These are phyloP conservation scores for Etia nguti DNA, from an alignment of 2,113 vertebrate species.

Conservation along the genomic window DNA sequence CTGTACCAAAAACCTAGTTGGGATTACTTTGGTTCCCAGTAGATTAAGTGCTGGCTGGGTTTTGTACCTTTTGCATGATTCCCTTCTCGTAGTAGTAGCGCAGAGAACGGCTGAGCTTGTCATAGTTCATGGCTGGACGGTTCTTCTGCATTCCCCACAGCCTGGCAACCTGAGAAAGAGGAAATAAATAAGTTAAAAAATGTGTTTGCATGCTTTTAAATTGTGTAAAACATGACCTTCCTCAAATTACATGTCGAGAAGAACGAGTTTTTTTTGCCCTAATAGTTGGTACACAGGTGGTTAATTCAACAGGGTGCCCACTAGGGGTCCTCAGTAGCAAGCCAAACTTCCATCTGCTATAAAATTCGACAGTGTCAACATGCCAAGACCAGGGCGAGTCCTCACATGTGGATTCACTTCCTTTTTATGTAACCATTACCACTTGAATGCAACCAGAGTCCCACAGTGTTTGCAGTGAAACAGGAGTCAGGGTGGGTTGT, in stretches of 20 bases:
- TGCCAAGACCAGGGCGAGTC: constrained; percentile 46
- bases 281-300: background rate
- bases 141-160: constrained; percentile 99
- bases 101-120: constrained; percentile 96
- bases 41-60: accelerated
- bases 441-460: constrained; percentile 65
- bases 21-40: background rate
- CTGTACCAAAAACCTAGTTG: accelerated
- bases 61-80: constrained; percentile 96
- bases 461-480: constrained; percentile 54
- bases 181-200: background rate
- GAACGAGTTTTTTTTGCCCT: background rate
- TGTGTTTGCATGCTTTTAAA: background rate
- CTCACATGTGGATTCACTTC: constrained; percentile 63
- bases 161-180: constrained; percentile 83
- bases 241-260: background rate
- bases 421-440: constrained; percentile 69
- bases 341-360: background rate
- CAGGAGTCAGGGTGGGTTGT: constrained; percentile 37
- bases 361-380: background rate
- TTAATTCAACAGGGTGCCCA: background rate
- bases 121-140: constrained; percentile 98
- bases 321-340: constrained; percentile 34
- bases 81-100: constrained; percentile 98
- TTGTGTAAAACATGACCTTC: background rate